A percentile compares a stretch with the other conserved stretches of the same genome.
These are phyloP conservation scores for Pangasius macronema DNA, from an alignment of 2,797 vertebrate genomes.

Conservation along the genomic window DNA sequence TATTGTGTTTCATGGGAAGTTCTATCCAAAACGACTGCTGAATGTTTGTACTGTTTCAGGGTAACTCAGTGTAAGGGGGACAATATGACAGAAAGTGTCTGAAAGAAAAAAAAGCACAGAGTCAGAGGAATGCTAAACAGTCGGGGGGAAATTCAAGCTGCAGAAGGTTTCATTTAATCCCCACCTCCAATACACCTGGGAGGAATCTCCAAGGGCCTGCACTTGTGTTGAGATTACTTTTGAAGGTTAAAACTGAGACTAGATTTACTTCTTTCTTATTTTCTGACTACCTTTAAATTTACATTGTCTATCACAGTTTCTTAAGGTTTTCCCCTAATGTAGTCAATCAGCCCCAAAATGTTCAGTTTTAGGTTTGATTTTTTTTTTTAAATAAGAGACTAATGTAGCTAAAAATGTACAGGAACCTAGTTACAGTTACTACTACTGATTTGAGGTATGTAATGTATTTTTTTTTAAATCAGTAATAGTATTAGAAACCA, in stretches of 20 bases:
- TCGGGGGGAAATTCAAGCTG: not conserved
- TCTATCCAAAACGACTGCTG: not conserved
- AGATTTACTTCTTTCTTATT: conserved; percentile 12
- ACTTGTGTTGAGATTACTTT: conserved; percentile 5
- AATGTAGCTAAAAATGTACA: not conserved
- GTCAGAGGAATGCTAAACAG: conserved; percentile 28
- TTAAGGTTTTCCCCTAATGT: not conserved
- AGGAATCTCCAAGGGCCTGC: conserved; percentile 15
- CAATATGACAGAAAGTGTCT: not conserved
- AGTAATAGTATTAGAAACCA: not conserved
- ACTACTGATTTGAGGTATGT: not conserved
- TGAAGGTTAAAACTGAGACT: not conserved
- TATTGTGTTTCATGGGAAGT: not conserved
- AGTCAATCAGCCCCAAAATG: not conserved
- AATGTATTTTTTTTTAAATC: not conserved
- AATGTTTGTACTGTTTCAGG: conserved; percentile 8
- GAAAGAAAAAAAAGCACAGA: not conserved
- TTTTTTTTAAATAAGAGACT: not conserved
- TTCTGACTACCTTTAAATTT: not conserved
- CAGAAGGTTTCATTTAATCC: conserved; percentile 20
- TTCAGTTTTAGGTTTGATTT: not conserved
- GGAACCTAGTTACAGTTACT: not conserved
- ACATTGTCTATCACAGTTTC: not conserved
- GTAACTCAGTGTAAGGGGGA: not conserved
- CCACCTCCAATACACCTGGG: not conserved